phyloP scores from a whole-genome alignment of 2,113 vertebrate genomes.

The Mobula birostris region DNA sequence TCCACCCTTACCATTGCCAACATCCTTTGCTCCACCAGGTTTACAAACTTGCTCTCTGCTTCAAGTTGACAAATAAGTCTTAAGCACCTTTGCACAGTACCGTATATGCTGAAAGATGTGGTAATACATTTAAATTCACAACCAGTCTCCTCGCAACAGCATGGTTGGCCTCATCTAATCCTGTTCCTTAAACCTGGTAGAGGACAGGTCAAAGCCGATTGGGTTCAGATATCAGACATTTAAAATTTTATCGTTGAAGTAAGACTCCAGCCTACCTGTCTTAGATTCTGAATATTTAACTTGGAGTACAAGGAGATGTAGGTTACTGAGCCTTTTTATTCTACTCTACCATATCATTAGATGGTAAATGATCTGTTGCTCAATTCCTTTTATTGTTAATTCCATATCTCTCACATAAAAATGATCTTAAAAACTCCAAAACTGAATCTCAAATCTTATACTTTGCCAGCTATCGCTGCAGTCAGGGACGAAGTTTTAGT shows the following conservation, averaged over 20 bases:
- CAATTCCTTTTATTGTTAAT: not conserved
- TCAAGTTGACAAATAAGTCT: too few relatives aligned
- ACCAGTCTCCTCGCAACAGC: too few relatives aligned
- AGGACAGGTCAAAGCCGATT: not conserved
- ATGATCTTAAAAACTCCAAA: not conserved
- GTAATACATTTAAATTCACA: too few relatives aligned
- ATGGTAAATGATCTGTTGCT: not conserved
- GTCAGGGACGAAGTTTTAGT: not conserved
- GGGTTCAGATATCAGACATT: not conserved
- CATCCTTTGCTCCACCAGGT: too few relatives aligned
- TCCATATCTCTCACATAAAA: not conserved
- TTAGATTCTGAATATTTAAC: not conserved
- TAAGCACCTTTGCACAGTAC: too few relatives aligned
- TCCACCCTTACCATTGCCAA: too few relatives aligned
- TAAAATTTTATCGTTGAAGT: not conserved
- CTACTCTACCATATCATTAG: not conserved
- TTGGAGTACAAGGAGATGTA: not conserved
- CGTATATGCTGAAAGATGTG: too few relatives aligned
- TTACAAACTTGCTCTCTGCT: too few relatives aligned
- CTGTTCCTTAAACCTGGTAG: too few relatives aligned
- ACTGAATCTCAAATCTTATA: not conserved
- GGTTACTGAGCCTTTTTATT: not conserved
- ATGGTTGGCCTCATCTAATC: too few relatives aligned
- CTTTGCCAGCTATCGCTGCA: not conserved
- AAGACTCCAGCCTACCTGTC: not conserved